A percentile compares a stretch with the other conserved stretches of the same genome.
These are phyloP conservation scores for Oscheius onirici DNA, from an alignment of 2,888 invertebrate genomes.

Conservation along the genomic window DNA sequence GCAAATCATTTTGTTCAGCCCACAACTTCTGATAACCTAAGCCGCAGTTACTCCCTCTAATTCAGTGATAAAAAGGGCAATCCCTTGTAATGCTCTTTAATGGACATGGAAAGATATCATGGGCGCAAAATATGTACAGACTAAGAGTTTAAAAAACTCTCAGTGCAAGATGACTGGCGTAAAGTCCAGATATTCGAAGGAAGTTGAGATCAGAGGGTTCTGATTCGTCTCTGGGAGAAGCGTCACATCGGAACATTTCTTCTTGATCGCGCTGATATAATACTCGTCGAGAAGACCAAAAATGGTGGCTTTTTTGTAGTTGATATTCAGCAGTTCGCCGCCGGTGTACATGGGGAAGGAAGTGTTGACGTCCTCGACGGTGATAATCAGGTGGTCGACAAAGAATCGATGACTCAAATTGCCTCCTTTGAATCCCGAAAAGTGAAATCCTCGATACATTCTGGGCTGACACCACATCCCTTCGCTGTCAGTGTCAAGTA, in stretches of 20 bases:
- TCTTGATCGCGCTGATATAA: background rate
- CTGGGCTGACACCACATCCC: slow-evolving; percentile 1
- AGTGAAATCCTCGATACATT: slow-evolving; percentile 3
- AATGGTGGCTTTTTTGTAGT: slow-evolving; percentile 6
- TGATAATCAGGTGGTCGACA: slow-evolving; percentile 9
- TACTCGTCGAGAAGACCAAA: background rate
- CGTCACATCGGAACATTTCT: background rate
- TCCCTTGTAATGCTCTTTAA: too few species aligned
- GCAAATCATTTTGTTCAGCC: too few species aligned
- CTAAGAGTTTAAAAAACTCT: background rate
- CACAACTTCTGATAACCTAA: too few species aligned
- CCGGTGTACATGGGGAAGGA: background rate
- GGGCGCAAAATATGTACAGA: background rate
- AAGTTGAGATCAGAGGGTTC: background rate
- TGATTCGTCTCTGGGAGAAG: background rate
- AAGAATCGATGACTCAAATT: background rate
- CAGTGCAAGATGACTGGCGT: background rate
- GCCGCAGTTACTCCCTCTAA: background rate
- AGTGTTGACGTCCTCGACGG: background rate
- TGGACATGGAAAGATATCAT: too few species aligned
- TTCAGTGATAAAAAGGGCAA: too few species aligned
- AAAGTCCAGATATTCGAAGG: slow-evolving; percentile 5
- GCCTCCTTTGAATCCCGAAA: slow-evolving; percentile 3
- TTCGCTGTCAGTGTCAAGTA: background rate
- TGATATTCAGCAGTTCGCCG: background rate